Percentiles rank a stretch among this genome's conserved stretches.
These are phyloP conservation scores for Elgaria multicarinata DNA, from an alignment of 2,113 vertebrate genomes.

Conservation along the genomic window DNA sequence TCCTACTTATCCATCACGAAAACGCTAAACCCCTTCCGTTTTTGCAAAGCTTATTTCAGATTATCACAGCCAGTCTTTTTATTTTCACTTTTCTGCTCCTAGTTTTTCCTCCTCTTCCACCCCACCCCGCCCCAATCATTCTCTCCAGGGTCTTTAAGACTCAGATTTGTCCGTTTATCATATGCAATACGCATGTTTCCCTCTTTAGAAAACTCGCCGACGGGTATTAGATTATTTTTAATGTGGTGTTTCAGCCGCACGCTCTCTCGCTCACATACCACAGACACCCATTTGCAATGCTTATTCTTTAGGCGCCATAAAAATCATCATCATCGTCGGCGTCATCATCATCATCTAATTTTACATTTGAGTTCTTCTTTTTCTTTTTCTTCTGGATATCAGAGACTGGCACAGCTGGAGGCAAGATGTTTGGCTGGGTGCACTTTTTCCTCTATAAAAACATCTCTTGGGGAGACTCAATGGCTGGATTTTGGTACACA, in stretches of 20 bases:
- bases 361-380: background rate
- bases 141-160: no score
- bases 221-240: background rate
- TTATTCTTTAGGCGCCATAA: background rate
- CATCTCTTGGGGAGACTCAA: background rate
- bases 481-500: background rate
- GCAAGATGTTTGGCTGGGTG: slow-evolving; percentile 1
- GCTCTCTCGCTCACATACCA: background rate
- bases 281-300: background rate
- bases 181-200: background rate
- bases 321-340: background rate
- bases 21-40: background rate
- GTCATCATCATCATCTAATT: background rate
- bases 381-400: background rate
- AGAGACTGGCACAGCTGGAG: background rate
- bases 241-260: background rate
- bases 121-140: no score
- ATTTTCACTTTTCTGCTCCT: background rate
- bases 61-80: background rate
- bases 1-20: background rate
- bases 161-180: background rate
- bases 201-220: no score
- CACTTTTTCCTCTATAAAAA: background rate
- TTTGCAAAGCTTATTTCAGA: background rate
- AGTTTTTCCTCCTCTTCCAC: background rate